Conservation (phyloP, 1,140 invertebrate genomes). For the Homalodisca vitripennis region DNA sequence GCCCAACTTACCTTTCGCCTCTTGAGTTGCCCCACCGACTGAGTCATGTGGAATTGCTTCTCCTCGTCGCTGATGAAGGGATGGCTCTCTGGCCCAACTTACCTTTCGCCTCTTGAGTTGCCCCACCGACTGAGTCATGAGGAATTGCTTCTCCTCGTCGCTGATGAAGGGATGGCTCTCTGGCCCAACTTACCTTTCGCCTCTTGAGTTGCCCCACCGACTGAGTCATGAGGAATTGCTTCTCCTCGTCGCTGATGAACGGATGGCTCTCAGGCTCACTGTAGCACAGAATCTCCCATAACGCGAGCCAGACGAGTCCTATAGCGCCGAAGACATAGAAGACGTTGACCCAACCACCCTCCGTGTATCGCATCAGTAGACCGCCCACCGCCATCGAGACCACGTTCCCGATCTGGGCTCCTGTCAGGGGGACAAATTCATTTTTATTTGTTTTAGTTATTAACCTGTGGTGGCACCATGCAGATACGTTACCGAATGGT, state of each 20-base stretch:
- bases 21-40: conserved; percentile 32
- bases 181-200: conserved; percentile 29
- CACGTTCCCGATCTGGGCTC: conserved; percentile 51
- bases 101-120: conserved; percentile 32
- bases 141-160: conserved; percentile 61
- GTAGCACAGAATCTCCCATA: conserved; percentile 55
- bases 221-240: conserved; percentile 60
- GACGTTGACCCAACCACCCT: conserved; percentile 54
- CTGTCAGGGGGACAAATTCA: too few species aligned
- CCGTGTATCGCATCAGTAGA: conserved; percentile 44
- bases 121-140: conserved; percentile 52
- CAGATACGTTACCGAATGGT: too few species aligned
- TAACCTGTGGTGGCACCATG: too few species aligned
- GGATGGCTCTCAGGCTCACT: conserved; percentile 67
- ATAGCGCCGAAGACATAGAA: conserved; percentile 58
- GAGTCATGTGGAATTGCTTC: conserved; percentile 61
- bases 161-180: conserved; percentile 66
- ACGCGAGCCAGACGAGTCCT: conserved; percentile 47
- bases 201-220: conserved; percentile 32
- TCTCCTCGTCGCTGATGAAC: conserved; percentile 65
- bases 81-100: conserved; percentile 61
- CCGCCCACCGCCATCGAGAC: conserved; percentile 52
- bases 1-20: conserved; percentile 45
- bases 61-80: conserved; percentile 68
- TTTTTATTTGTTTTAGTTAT: too few species aligned